Evolutionary conservation across 2,797 vertebrate species (phyloP).

Genomic region (Luscinia megarhynchos): DNA sequence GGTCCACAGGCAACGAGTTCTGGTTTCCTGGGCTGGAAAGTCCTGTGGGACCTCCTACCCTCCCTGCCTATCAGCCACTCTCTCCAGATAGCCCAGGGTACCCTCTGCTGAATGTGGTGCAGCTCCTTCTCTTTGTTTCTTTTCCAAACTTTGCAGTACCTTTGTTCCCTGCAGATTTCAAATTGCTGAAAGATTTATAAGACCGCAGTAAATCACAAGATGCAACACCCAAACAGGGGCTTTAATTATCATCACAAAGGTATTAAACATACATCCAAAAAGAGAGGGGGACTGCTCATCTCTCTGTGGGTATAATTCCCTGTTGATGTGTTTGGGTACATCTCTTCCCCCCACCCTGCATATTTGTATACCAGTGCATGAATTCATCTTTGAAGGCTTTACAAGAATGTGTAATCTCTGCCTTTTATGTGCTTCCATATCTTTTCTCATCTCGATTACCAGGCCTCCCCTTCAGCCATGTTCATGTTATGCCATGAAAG

Average conservation of each 20-base stretch:
- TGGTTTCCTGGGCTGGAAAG: neutral
- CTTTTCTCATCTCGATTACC: slow-evolving; percentile 37
- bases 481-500: slow-evolving; percentile 28
- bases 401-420: slow-evolving; percentile 56
- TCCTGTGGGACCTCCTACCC: neutral
- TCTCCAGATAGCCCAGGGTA: neutral
- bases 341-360: slow-evolving; percentile 15
- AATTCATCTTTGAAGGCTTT: slow-evolving; percentile 60
- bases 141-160: neutral
- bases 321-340: slow-evolving; percentile 42
- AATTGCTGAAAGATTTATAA: slow-evolving; percentile 56
- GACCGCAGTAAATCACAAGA: slow-evolving; percentile 12
- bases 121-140: neutral
- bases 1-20: neutral
- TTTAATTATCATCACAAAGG: slow-evolving; percentile 53
- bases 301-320: slow-evolving; percentile 12
- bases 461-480: slow-evolving; percentile 41
- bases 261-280: neutral
- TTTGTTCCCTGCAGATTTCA: slow-evolving; percentile 27
- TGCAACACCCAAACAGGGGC: neutral
- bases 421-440: slow-evolving; percentile 67
- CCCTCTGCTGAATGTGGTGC: neutral
- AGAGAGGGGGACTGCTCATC: slow-evolving; percentile 4
- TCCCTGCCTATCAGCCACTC: neutral
- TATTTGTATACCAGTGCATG: slow-evolving; percentile 40